Base-by-base conservation (phyloP, 2,888 invertebrate genomes). In the Aleiodes leptofemur region DNA sequence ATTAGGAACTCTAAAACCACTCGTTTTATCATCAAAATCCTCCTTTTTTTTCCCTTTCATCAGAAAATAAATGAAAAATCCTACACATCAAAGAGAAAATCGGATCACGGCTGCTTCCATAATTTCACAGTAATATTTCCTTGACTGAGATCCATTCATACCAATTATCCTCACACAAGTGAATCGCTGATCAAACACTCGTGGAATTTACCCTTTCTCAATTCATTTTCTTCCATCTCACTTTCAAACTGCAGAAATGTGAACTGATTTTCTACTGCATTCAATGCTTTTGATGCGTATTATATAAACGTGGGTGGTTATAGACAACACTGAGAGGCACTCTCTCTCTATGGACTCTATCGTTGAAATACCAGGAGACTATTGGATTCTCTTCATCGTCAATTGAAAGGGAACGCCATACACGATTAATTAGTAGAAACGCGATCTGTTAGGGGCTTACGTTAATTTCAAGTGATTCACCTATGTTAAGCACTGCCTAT, bases 111-210 rank as follows among this genome's bases (percentile, higher is more conserved):
- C 23, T 23, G 48, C 23, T 23, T 48, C 61, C 4, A 38, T 61
- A 16, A 38, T 43, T 6, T 23, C 34, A 48, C 48, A 16, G 34
- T 43, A 23, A 48, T 9, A 64, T 64, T 61, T 64, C 64, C 61
- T 61, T 34, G 38, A 43, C 61, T 61, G 61, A 14, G 43, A 38
- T 61, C 43, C 61, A 61, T 61, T 16, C 61, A 61, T 61, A 43
- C 43, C 64, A 43, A 64, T 64, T 64, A 64, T 43, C 64, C 48
- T 64, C 43, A 14, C 48, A 48, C 48, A 48, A 64, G 48, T 48
- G 64, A 64, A 64, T 64, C 16, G 43, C 4, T 64, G 48, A 72
- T 72, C 66, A 64, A 64, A 43, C 72, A 13, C 53, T 72, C 43
- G 9, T 61, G 34, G 38, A 64, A 61, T 72, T 51, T 23, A n/a